Base-by-base conservation (phyloP, 2,888 invertebrate genomes). In the Peribatodes rhomboidaria region DNA sequence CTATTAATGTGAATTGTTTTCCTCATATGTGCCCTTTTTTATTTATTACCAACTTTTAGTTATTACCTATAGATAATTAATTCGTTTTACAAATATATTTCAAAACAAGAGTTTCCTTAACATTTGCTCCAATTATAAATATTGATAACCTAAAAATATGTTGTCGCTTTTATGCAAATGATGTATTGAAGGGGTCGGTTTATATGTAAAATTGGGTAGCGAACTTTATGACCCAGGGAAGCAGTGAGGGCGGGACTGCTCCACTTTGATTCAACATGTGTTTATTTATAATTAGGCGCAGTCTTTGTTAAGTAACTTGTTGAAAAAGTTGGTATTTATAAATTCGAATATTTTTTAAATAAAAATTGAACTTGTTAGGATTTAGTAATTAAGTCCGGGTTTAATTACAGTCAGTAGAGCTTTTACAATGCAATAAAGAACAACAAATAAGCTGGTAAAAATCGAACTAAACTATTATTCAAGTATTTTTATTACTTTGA, bases 191-290 rank as follows among this genome's bases (percentile, higher is more conserved):
- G 16, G 31, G 10, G n/a, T 9, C 20, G 52, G 22, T 9, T 42
- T 49, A 37, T 61, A 60, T 46, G 57, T 62, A 60, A 27, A 69
- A 61, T 66, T 35, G 53, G 62, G 65, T 68, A 53, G 37, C 16
- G 16, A 61, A 61, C 49, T 55, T 49, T 49, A 49, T 33, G 33
- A 35, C 61, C 49, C n/a, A 47, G 8, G 35, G 27, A 11, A n/a
- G 22, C n/a, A 18, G 44, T 11, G 33, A 11, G 50, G 4, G 11
- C 18, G 14, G 9, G 16, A 33, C 33, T 20, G 44, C n/a, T 33
- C 44, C 46, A 35, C 27, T 39, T 53, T 39, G 18, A 44, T 56
- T 46, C 13, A 42, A 42, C 27, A 14, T 27, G 18, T 39, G 13
- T 39, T 39, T 41, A 39, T 53, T n/a, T n/a, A 49, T 33, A 49